Percentiles rank a stretch among this genome's conserved stretches.
Conservation (phyloP, 2,113 vertebrate species). For the Marcusenius ussheri region DNA sequence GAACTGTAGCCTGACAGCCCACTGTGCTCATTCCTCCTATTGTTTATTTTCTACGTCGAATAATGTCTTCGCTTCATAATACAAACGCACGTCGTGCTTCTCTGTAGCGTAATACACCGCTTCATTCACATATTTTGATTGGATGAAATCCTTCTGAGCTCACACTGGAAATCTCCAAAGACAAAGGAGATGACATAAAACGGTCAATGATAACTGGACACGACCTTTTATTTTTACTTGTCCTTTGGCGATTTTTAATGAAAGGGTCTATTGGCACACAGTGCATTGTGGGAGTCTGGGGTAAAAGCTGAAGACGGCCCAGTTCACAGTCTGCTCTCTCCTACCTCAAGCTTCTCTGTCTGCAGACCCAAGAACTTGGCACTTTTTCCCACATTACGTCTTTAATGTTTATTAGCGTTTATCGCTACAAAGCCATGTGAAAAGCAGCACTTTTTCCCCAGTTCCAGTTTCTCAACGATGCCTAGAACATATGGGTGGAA, state of each 20-base stretch:
- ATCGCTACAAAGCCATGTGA: not conserved
- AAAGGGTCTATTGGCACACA: not conserved
- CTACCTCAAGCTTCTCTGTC: not conserved
- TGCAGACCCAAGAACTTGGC: not conserved
- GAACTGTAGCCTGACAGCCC: not conserved
- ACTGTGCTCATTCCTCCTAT: not conserved
- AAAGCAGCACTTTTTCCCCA: not conserved
- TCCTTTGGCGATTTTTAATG: not conserved
- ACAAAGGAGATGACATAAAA: not conserved
- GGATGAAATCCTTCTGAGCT: not conserved
- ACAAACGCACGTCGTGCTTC: not conserved
- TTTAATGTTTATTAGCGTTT: not conserved
- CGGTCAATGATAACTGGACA: not conserved
- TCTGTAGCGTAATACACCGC: not conserved
- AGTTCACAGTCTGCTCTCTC: not conserved
- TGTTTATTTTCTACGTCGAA: not conserved
- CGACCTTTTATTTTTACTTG: not conserved
- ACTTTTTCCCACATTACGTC: not conserved
- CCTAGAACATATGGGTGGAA: slow-evolving; percentile 28
- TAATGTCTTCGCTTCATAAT: not conserved
- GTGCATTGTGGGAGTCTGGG: not conserved
- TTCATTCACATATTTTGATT: not conserved
- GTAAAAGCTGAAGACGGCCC: not conserved
- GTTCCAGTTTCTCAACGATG: slow-evolving; percentile 35
- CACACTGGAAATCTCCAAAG: not conserved